These are phyloP conservation scores for Lateolabrax maculatus DNA, from an alignment of 2,797 vertebrate genomes.

Conservation along the genomic window DNA sequence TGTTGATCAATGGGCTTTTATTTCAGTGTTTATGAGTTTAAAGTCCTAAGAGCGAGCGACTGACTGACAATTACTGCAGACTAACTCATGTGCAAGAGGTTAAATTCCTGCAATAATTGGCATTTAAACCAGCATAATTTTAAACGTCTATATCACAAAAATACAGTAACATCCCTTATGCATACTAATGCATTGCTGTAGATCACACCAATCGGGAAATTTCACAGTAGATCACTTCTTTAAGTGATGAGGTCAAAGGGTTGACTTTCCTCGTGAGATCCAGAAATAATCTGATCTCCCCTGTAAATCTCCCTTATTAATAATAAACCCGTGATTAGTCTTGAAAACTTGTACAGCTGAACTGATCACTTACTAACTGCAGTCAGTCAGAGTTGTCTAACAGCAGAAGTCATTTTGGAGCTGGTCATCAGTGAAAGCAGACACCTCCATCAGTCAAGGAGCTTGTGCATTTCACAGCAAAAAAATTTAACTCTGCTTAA, in stretches of 20 bases:
- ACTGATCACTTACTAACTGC: not conserved
- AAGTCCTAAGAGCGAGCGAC: not conserved
- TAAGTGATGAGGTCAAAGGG: not conserved
- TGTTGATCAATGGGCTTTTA: not conserved
- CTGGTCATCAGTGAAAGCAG: not conserved
- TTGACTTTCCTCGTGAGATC: not conserved
- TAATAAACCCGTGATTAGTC: not conserved
- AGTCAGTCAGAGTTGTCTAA: not conserved
- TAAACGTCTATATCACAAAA: not conserved
- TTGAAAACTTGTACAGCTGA: not conserved
- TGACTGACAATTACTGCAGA: not conserved
- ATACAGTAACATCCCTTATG: not conserved
- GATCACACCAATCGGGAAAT: not conserved
- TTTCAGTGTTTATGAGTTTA: not conserved
- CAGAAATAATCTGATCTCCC: not conserved
- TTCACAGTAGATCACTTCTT: not conserved
- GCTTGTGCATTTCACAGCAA: not conserved
- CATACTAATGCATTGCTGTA: not conserved
- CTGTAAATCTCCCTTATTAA: not conserved
- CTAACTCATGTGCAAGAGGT: not conserved
- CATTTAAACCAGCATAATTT: not conserved
- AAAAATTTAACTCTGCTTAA: not conserved
- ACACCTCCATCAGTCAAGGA: constrained; percentile 19
- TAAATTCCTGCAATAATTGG: not conserved
- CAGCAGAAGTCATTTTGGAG: not conserved